These are phyloP conservation scores for Muscicapa comitata DNA, from an alignment of 2,797 vertebrate species.

Conservation along the genomic window DNA sequence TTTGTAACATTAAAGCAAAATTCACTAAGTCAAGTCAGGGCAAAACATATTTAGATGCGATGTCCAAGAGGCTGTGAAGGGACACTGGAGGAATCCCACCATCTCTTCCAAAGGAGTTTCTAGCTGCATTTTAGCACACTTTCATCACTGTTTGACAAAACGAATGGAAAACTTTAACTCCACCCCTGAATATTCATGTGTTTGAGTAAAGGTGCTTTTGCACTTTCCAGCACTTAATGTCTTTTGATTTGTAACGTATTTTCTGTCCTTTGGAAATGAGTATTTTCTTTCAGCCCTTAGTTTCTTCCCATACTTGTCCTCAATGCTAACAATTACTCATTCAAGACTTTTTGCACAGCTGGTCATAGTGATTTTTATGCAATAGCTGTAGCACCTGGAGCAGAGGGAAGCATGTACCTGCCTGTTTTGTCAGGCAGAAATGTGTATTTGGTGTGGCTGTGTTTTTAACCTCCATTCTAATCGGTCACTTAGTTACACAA, in stretches of 20 bases:
- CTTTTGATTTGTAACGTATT: background rate
- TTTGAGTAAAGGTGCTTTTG: background rate
- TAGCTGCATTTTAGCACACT: background rate
- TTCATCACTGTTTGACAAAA: background rate
- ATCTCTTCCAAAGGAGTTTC: background rate
- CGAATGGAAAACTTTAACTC: background rate
- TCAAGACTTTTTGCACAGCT: background rate
- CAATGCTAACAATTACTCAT: background rate
- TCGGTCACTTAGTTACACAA: conserved; percentile 42
- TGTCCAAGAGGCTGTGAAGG: background rate
- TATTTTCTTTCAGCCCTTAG: background rate
- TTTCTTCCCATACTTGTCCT: background rate
- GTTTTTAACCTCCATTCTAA: background rate
- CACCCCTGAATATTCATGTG: background rate
- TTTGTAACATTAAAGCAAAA: background rate
- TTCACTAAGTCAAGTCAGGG: background rate
- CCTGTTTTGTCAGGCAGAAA: conserved; percentile 23
- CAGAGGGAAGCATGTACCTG: conserved; percentile 18
- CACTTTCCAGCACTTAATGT: background rate
- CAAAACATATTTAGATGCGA: background rate
- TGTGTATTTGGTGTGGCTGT: conserved; percentile 4
- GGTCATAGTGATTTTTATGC: background rate
- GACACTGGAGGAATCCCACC: background rate
- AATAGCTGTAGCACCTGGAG: background rate
- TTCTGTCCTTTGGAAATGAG: background rate